These are phyloP conservation scores for Fistularia tabacaria DNA, from an alignment of 2,797 vertebrate species.

Conservation along the genomic window DNA sequence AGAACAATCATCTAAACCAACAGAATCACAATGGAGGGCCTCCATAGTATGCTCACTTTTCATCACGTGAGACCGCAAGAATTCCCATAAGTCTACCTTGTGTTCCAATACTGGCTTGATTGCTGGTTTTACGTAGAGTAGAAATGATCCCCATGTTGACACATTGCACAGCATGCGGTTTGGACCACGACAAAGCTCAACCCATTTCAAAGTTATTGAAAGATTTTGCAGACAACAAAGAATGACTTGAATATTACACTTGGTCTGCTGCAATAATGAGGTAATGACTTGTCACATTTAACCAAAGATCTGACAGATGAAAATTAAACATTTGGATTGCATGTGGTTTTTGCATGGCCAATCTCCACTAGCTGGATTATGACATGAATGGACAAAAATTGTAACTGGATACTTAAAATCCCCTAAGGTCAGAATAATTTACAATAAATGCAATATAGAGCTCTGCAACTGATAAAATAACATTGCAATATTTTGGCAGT, in stretches of 20 bases:
- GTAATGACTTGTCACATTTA: constrained; percentile 36
- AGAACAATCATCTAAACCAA: constrained; percentile 49
- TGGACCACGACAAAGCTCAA: constrained; percentile 29
- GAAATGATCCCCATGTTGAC: constrained; percentile 43
- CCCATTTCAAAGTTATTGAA: constrained; percentile 17
- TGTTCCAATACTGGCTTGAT: constrained; percentile 36
- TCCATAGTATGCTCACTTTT: constrained; percentile 42
- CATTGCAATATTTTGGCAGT: too few species aligned
- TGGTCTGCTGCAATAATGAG: constrained; percentile 26
- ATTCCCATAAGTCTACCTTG: constrained; percentile 43
- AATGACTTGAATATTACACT: constrained; percentile 22
- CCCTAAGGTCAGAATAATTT: constrained; percentile 1
- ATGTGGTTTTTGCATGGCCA: constrained; percentile 10
- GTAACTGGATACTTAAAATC: background rate
- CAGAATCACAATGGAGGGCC: constrained; percentile 33
- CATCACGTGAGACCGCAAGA: constrained; percentile 49
- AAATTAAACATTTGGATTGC: constrained; percentile 31
- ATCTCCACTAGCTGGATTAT: constrained; percentile 15
- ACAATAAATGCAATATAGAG: background rate
- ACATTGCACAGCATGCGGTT: constrained; percentile 46
- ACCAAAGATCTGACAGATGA: constrained; percentile 36
- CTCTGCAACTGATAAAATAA: too few species aligned
- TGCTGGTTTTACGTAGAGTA: constrained; percentile 41
- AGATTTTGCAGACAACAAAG: constrained; percentile 19
- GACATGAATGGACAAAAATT: background rate